These are phyloP conservation scores for Palythoa grandiflora DNA, from an alignment of 92 coral and sea anemone species.

Conservation along the genomic window DNA sequence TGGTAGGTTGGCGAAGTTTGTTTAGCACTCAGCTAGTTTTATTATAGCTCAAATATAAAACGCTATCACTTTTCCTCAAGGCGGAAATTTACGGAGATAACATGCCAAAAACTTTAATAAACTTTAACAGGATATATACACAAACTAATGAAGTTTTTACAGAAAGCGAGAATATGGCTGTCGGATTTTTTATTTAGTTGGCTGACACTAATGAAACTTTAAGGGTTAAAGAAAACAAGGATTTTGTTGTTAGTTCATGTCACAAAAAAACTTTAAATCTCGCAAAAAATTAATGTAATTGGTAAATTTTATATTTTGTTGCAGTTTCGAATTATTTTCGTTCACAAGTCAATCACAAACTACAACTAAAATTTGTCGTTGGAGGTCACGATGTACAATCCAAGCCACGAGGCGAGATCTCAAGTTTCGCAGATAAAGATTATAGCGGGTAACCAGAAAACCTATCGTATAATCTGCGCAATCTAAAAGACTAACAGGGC, in stretches of 20 bases:
- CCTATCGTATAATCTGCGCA: conserved; percentile 35
- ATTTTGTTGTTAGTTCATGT: conserved; percentile 41
- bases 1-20: conserved; percentile 81
- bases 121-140: conserved; percentile 86
- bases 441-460: conserved; percentile 36
- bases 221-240: conserved; percentile 63
- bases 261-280: conserved; percentile 32
- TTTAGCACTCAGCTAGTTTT: conserved; percentile 89
- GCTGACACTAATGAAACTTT: conserved; percentile 80
- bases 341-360: neutral
- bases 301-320: conserved; percentile 19
- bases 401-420: neutral
- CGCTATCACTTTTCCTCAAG: conserved; percentile 64
- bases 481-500: conserved; percentile 38
- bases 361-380: neutral
- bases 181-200: conserved; percentile 64
- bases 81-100: conserved; percentile 88
- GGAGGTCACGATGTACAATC: neutral
- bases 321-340: conserved; percentile 16
- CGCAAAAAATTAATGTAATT: conserved; percentile 42
- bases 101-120: conserved; percentile 81
- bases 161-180: conserved; percentile 41
- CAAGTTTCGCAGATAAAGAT: conserved; percentile 41
- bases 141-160: conserved; percentile 79
- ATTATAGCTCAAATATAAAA: conserved; percentile 84